Conservation (phyloP, 2,888 invertebrate species). For the Lymantria monacha region DNA sequence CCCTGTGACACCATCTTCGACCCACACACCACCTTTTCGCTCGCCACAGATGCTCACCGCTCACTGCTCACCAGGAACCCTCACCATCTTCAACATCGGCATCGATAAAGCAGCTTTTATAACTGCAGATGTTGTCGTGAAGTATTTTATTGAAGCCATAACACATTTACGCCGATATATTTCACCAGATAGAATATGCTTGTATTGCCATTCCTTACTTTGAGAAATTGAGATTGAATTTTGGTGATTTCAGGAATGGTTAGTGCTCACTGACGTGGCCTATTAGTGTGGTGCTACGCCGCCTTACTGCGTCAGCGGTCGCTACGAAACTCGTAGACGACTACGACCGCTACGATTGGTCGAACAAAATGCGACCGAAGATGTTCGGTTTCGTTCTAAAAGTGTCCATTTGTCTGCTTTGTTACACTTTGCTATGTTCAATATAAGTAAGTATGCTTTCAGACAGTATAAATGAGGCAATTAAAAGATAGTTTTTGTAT, state of each 20-base stretch:
- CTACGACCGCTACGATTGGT: slow-evolving; percentile 66
- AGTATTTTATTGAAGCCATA: slow-evolving; percentile 45
- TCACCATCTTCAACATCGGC: slow-evolving; percentile 25
- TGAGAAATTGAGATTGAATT: slow-evolving; percentile 31
- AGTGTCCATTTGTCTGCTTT: slow-evolving; percentile 48
- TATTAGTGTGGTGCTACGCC: slow-evolving; percentile 62
- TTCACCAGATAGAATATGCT: no score
- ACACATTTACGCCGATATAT: slow-evolving; percentile 18
- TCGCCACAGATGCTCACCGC: slow-evolving; percentile 18
- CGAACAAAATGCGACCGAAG: slow-evolving; percentile 37
- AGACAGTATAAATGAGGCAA: slow-evolving; percentile 46
- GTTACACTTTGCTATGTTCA: slow-evolving; percentile 37
- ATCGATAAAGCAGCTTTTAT: slow-evolving; percentile 33
- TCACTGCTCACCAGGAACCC: slow-evolving; percentile 21
- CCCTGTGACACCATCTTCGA: slow-evolving; percentile 35
- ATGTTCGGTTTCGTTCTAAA: slow-evolving; percentile 42
- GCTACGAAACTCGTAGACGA: slow-evolving; percentile 73
- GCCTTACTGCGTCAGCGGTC: slow-evolving; percentile 65
- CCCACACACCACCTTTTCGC: slow-evolving; percentile 31
- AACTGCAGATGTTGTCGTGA: slow-evolving; percentile 43
- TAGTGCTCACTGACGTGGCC: slow-evolving; percentile 53
- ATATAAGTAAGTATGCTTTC: slow-evolving; percentile 25
- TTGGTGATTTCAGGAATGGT: slow-evolving; percentile 55
- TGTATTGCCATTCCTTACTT: no score
- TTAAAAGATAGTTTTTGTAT: slow-evolving; percentile 36